Evolutionary conservation across 2,888 invertebrate genomes (phyloP).

Genomic region (Nephrotoma appendiculata): DNA sequence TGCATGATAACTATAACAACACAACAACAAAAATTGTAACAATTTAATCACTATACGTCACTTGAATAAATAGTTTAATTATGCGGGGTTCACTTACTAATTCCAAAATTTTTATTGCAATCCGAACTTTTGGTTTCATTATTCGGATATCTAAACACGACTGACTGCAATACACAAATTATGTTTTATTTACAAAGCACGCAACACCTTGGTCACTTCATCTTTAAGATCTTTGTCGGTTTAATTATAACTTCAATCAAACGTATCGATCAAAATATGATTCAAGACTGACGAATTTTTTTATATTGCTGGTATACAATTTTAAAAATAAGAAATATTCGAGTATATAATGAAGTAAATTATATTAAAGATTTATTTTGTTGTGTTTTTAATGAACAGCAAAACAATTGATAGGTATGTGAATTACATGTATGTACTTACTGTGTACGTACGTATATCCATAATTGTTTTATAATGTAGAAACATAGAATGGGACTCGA

Average conservation of each 20-base stretch:
- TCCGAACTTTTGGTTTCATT: conserved; percentile 12
- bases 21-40: background rate
- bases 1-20: conserved; percentile 14
- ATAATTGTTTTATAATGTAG: background rate
- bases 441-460: background rate
- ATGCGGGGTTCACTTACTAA: conserved; percentile 11
- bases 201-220: background rate
- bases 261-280: background rate
- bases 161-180: background rate
- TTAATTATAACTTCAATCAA: background rate
- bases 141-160: background rate
- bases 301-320: background rate
- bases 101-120: conserved; percentile 14
- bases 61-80: background rate
- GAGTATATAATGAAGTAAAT: background rate
- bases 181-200: background rate
- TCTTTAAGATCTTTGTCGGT: background rate
- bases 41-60: background rate
- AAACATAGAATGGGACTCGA: background rate
- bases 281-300: background rate
- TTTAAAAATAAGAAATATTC: background rate
- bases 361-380: background rate
- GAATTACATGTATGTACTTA: background rate
- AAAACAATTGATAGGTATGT: background rate
- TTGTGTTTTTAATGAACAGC: background rate